Percentiles rank a stretch among this genome's conserved stretches.
These are phyloP conservation scores for Dendroctonus ponderosae DNA, from an alignment of 1,140 invertebrate genomes.

Conservation along the genomic window DNA sequence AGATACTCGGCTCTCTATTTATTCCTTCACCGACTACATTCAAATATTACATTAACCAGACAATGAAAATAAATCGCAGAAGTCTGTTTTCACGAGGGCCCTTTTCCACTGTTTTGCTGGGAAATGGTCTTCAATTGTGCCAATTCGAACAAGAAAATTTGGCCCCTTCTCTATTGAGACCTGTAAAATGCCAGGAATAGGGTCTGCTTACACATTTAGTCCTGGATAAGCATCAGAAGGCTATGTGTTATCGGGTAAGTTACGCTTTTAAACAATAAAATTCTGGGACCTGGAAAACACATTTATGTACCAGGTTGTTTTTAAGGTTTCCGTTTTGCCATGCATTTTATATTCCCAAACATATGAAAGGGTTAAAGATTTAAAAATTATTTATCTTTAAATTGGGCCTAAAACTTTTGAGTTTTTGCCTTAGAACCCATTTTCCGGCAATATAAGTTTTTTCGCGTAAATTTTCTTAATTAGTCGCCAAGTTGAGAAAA, in stretches of 20 bases:
- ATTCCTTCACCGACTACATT: background rate
- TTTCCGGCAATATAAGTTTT: no score
- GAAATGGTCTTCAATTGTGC: constrained; percentile 1
- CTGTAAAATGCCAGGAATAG: background rate
- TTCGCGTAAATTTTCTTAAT: no score
- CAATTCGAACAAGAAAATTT: constrained; percentile 5
- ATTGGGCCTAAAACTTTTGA: no score
- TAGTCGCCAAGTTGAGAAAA: no score
- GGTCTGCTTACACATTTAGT: constrained; percentile 2
- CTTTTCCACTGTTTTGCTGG: background rate
- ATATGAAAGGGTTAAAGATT: no score
- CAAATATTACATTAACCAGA: constrained; percentile 1
- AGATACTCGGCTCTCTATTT: background rate
- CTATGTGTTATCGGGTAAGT: background rate
- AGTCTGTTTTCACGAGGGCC: constrained; percentile 1
- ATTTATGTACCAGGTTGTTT: no score
- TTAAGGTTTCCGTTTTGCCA: no score
- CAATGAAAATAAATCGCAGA: constrained; percentile 10
- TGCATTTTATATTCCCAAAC: no score
- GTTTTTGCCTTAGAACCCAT: no score
- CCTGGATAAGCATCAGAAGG: constrained; percentile 4
- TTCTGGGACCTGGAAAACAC: no score
- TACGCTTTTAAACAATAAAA: no score
- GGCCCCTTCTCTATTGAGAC: constrained; percentile 2
- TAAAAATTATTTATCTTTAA: no score